A percentile compares a stretch with the other conserved stretches of the same genome.
These are phyloP conservation scores for Nettapus auritus DNA, from an alignment of 2,113 vertebrate genomes.

Conservation along the genomic window DNA sequence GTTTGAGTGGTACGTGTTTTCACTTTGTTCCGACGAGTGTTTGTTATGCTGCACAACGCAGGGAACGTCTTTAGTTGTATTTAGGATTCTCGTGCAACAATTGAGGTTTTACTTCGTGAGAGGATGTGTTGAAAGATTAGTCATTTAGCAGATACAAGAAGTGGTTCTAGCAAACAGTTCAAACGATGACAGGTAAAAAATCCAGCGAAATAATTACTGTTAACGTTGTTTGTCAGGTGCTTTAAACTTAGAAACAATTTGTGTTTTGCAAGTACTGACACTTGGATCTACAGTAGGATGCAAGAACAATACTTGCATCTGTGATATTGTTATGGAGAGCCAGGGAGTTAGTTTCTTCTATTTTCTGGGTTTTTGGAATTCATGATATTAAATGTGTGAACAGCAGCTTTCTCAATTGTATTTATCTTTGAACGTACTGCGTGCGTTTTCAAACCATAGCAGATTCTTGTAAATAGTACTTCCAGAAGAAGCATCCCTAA, in stretches of 20 bases:
- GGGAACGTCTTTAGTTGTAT: background rate
- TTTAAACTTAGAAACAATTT: background rate
- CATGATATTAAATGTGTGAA: fast-evolving
- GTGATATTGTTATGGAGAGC: background rate
- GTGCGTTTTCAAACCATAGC: fast-evolving
- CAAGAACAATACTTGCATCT: background rate
- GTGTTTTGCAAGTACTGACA: background rate
- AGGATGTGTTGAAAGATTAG: background rate
- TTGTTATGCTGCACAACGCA: background rate
- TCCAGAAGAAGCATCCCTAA: background rate
- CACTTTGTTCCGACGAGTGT: background rate
- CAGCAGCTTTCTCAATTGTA: fast-evolving
- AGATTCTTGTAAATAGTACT: background rate
- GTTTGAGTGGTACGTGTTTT: fast-evolving
- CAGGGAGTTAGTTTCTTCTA: fast-evolving
- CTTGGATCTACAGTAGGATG: background rate
- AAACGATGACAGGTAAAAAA: background rate
- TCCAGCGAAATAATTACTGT: background rate
- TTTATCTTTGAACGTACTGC: fast-evolving
- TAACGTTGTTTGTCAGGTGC: background rate
- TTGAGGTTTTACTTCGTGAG: background rate
- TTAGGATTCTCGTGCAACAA: background rate
- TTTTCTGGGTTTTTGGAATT: background rate
- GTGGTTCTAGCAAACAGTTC: background rate
- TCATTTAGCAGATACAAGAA: background rate